Evolutionary conservation across 2,797 vertebrate species (phyloP).

Genomic region (Melanotaenia maccullochi): DNA sequence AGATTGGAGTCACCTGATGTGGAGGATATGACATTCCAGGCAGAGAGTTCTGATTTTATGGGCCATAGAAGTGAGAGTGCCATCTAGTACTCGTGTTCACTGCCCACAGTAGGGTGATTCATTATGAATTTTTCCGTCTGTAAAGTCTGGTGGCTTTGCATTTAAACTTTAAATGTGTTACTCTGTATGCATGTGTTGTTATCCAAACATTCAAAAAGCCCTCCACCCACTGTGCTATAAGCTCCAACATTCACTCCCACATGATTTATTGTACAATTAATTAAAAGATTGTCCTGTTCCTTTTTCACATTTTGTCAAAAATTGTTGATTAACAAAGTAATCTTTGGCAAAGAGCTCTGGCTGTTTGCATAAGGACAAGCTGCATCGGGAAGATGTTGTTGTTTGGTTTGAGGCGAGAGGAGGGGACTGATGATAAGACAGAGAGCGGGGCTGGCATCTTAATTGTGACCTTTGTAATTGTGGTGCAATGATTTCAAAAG

Average conservation of each 20-base stretch:
- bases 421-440: constrained; percentile 18
- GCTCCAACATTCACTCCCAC: constrained; percentile 17
- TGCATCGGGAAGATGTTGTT: constrained; percentile 22
- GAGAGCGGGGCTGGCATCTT: constrained; percentile 34
- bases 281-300: constrained; percentile 15
- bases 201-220: not conserved
- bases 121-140: constrained; percentile 37
- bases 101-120: constrained; percentile 21
- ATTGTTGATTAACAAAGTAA: constrained; percentile 8
- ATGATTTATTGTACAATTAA: constrained; percentile 27
- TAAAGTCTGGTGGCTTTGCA: constrained; percentile 21
- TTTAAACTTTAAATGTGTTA: not conserved
- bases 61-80: constrained; percentile 38
- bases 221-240: constrained; percentile 15
- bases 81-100: constrained; percentile 32
- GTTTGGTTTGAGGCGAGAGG: constrained; percentile 1
- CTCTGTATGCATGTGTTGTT: not conserved
- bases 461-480: constrained; percentile 56
- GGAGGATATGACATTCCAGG: constrained; percentile 56
- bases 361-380: not conserved
- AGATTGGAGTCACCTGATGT: constrained; percentile 74
- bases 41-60: constrained; percentile 44
- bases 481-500: constrained; percentile 58
- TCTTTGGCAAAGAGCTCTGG: constrained; percentile 20
- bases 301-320: constrained; percentile 25